Evolutionary conservation across 2,113 vertebrate genomes (phyloP), one percentile per base, ranked within the genome.

Genomic region (Ophthalmolycus amberensis): DNA sequence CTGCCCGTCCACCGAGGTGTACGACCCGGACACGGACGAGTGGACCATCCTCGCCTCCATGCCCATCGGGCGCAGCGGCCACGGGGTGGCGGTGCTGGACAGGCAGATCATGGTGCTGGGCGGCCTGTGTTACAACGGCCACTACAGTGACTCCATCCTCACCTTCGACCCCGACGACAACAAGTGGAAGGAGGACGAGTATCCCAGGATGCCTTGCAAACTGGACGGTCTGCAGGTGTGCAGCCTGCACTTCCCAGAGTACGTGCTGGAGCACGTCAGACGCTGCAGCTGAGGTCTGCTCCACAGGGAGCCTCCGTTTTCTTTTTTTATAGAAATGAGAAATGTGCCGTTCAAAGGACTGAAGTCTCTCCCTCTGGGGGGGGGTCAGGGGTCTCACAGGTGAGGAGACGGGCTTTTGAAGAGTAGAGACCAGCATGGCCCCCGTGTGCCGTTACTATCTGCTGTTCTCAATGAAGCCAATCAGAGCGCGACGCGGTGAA

Each of bases 161-260:
- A 99, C 98, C 63, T 99, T 99, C 82, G 98, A 99, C 94, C 97
- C 98, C 0, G 97, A 99, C 73, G 98, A 99, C 60, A 99, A 99
- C 95, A 99, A 99, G 90, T 99, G 98, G 98, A 99, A 99, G 94
- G 98, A 99, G 95, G 98, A 99, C 80, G 98, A 99, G 92, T 99
- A 98, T 92, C 98, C 98, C 22, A 95, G 98, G 89, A 99, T 99
- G 98, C 98, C 98, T 18, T 99, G 98, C 96, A 99, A 99, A 94
- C 96, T 99, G 92, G 98, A 99, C 85, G 98, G 98, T 76, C 96
- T 99, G 93, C 98, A 99, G 91, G 98, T 99, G 72, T 99, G 98
- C 96, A 99, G 97, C 85, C 93, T 99, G 91, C 98, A 99, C 93
- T 99, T 99, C 75, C 98, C 98, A 6, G 98, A 99, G 78, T 99